Evolutionary conservation across 2,888 invertebrate genomes (phyloP).

Genomic region (Lasioglossum leucozonium): DNA sequence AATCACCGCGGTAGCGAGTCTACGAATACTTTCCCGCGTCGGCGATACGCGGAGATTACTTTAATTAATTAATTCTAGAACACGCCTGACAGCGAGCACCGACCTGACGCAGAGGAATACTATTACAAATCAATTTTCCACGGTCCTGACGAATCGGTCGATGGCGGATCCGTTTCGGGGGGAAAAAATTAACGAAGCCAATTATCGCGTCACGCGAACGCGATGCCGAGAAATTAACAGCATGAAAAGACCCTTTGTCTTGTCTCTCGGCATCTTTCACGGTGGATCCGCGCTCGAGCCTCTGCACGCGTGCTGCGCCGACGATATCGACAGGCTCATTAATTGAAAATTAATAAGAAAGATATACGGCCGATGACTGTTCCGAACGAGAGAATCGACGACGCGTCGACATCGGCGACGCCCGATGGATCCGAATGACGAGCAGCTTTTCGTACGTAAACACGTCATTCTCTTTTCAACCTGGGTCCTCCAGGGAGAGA

Average conservation of each 20-base stretch:
- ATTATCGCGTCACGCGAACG: constrained; percentile 60
- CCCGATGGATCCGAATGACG: constrained; percentile 52
- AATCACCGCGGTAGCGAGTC: not conserved
- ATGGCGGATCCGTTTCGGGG: not conserved
- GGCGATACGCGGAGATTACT: not conserved
- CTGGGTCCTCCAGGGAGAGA: constrained; percentile 35
- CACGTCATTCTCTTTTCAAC: constrained; percentile 42
- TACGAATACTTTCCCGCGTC: not conserved
- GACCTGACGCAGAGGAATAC: not conserved
- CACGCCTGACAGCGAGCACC: not conserved
- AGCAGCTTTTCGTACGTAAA: constrained; percentile 52
- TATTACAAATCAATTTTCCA: not conserved
- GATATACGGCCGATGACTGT: constrained; percentile 54
- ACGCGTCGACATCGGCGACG: constrained; percentile 35
- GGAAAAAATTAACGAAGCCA: constrained; percentile 25
- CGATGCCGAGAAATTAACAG: constrained; percentile 25
- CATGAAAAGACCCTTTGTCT: constrained; percentile 2
- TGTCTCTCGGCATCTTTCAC: constrained; percentile 29
- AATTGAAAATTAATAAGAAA: constrained; percentile 76
- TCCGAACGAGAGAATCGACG: constrained; percentile 35
- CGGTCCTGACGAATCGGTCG: not conserved
- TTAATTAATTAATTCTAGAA: not conserved
- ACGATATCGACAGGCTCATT: constrained; percentile 50
- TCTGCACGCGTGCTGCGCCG: not conserved
- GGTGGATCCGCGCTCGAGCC: constrained; percentile 5